Evolutionary conservation across 2,888 invertebrate species (phyloP), one percentile per base, ranked within the genome.

Genomic region (Lycaena phlaeas): DNA sequence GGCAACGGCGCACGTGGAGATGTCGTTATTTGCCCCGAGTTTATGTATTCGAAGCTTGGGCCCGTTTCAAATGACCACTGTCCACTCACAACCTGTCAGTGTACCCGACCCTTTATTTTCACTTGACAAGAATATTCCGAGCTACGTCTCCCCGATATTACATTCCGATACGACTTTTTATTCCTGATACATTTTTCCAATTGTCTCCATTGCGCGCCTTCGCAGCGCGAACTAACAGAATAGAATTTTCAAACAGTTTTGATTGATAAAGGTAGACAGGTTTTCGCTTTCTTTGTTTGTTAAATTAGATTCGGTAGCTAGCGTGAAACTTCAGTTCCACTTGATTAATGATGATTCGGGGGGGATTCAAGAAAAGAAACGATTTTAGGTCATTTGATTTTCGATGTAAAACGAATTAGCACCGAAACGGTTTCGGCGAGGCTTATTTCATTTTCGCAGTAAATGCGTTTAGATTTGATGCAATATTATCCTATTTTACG

Each of bases 221-320:
- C 64, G 56, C 66, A 64, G 64, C 68, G 68, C 65, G 71, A 77
- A 79, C 76, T 78, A 76, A 75, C 74, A 64, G 72, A 76, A 82
- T 77, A 75, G 68, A 82, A 78, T 76, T 84, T 82, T 76, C 76
- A 73, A 78, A 76, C 74, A 75, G 73, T 81, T 84, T 79, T 81
- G 79, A 84, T 81, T 81, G 84, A 81, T 81, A 82, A 78, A 79
- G 79, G 81, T 81, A 79, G 81, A 81, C 78, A 71, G 75, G 70
- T 72, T 79, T 79, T 73, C 75, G 73, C 68, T 77, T 81, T 79
- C 76, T 79, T 81, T 81, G 79, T 81, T 82, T 79, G 71, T 71
- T 65, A 74, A 79, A 79, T 82, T 79, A 76, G 76, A 77, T 79
- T 76, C 68, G 57, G 73, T 64, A 74, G 73, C 69, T 71, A 68